Evolutionary conservation across 1,140 invertebrate species (phyloP), one percentile per base, ranked within the genome.

Genomic region (Drosophila eugracilis): DNA sequence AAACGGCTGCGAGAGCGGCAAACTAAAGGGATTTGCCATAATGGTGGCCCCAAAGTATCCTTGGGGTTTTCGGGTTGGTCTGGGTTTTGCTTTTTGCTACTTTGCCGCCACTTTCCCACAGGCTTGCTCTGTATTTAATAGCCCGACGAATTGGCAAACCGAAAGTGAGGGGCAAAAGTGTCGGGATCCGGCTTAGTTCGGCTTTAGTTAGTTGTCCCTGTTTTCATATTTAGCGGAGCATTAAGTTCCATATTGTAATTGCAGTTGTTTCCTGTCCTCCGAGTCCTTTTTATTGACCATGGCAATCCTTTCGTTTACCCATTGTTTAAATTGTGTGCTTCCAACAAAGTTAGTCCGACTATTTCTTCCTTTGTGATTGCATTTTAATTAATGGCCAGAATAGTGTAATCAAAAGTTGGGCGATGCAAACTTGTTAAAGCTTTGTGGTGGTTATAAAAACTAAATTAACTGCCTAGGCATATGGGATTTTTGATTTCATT

Each of bases 1-100:
- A 72, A 83, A 75, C 48, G 78, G 73, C 54, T 42, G 48, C 44
- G 52, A 58, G 65, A 42, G 30, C 37, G 28, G 57, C 75, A 79
- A 84, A 85, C 79, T 84, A 67, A 85, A 79, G 80, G 79, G 79
- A 84, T 72, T 85, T 84, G 34, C 45, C 65, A 66, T 75, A 84
- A 84, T 85, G 75, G 63, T 60, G 10, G 55, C 54, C 80, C 37
- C 65, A 54, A 84, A 72, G 50, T 63, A 75, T 75, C 75, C 55
- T 53, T 66, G 52, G 52, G 57, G 22, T 37, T 54, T 45, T 45
- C 57, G 36, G 37, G 37, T 22, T 41, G 49, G 37, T 44, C 26
- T 41, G 49, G 22, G 52, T 53, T 62, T 65, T 65, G 60, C 60
- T 65, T 65, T 65, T 44, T 65, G 60, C 60, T 37, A 34, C 30